Evolutionary conservation across 2,888 invertebrate species (phyloP).

Genomic region (Yponomeuta plumbellus): DNA sequence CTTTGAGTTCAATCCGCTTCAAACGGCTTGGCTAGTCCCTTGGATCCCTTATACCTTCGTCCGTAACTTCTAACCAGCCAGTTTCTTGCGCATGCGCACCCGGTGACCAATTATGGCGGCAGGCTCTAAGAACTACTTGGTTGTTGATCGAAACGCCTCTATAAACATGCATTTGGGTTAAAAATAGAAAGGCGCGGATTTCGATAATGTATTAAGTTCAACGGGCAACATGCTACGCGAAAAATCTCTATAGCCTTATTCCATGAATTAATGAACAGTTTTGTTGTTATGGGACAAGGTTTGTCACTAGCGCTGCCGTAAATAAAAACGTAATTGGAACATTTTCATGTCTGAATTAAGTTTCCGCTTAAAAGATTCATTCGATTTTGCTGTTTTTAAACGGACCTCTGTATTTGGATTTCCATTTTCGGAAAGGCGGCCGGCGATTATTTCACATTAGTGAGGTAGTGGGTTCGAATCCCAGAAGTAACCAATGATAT

Average conservation of each 20-base stretch:
- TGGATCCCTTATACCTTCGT: not conserved
- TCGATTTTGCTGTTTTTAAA: too few species aligned
- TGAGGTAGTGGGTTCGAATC: too few species aligned
- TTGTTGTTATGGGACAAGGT: not conserved
- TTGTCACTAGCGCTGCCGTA: not conserved
- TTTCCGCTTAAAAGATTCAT: too few species aligned
- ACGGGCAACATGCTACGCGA: not conserved
- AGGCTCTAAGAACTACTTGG: slow-evolving; percentile 10
- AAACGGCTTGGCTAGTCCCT: not conserved
- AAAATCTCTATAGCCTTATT: not conserved
- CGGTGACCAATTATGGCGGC: slow-evolving; percentile 21
- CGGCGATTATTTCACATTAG: too few species aligned
- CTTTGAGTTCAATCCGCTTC: not conserved
- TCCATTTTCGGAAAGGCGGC: too few species aligned
- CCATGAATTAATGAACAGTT: not conserved
- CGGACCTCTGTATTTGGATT: too few species aligned
- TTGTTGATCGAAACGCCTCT: not conserved
- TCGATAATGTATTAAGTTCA: not conserved
- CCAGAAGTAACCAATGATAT: too few species aligned
- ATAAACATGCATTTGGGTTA: not conserved
- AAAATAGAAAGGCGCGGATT: not conserved
- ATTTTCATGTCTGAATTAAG: too few species aligned
- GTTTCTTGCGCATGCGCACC: slow-evolving; percentile 5
- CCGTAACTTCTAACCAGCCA: not conserved
- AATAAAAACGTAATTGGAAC: too few species aligned